Base-by-base conservation (phyloP, 2,113 vertebrate species). In the Oxyruncus cristatus region DNA sequence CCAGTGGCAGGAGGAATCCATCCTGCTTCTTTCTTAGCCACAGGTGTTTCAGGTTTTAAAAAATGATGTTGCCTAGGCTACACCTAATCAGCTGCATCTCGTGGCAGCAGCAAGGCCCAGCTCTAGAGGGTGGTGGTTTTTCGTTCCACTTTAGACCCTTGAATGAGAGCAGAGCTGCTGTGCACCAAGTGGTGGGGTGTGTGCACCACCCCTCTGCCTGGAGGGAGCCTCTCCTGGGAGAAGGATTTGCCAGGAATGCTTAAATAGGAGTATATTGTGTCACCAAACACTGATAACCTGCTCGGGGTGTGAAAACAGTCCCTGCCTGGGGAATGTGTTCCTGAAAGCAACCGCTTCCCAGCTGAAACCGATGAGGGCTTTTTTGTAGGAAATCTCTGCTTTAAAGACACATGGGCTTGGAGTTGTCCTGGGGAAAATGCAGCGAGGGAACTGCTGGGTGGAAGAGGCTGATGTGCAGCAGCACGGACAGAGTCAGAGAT, bases 251-350 rank as follows among this genome's bases (percentile, higher is more conserved):
- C 65, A 78, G 85, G 2, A 14, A 0, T 5, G 5, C 28, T n/a
- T 1, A 1, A 14, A 2, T 1, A 3, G 15, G 66, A 63, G 55
- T 7, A 0, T 12, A 0, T 23, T 30, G 68, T 81, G 65, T 41
- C 80, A 2, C 42, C 30, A 4, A 41, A 3, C 0, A 4, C 73
- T 27, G 41, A 1, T 44, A 23, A 59, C 68, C 80, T 55, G 62
- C 46, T 61, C 5, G 3, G 28, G 67, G 11, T 23, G 62, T 19
- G 81, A 7, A 33, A 81, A 46, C 0, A 42, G 35, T 20, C 61
- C 73, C 68, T 75, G 77, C 58, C 61, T n/a, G 73, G 30, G 78
- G 20, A 84, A 3, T 0, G 16, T 3, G 3, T 2, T 66, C 41
- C 46, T n/a, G 23, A 50, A 83, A 94, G 37, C 72, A 77, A 55